Conservation (phyloP, 1,140 invertebrate species). For the Brachionus plicatilis region DNA sequence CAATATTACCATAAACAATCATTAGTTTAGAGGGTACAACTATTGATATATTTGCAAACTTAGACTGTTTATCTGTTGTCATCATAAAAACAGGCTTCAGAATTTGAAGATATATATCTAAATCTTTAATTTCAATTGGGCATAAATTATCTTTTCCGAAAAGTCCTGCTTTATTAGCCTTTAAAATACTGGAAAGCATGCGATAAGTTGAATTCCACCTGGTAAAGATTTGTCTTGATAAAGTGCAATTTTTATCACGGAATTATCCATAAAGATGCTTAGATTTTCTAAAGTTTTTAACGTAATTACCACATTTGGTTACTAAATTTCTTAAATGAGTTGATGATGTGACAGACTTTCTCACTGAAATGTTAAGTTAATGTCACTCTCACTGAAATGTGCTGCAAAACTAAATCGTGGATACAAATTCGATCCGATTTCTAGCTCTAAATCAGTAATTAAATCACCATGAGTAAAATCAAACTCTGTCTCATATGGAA, state of each 20-base stretch:
- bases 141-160: background rate
- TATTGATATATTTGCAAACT: background rate
- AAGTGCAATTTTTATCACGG: background rate
- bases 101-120: conserved; percentile 11
- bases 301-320: background rate
- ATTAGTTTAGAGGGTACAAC: background rate
- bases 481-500: too few species aligned
- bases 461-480: too few species aligned
- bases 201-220: background rate
- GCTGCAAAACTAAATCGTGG: too few species aligned
- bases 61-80: background rate
- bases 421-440: too few species aligned
- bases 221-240: background rate
- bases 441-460: too few species aligned
- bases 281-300: background rate
- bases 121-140: background rate
- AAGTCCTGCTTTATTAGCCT: background rate
- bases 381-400: too few species aligned
- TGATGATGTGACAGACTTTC: background rate
- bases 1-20: background rate
- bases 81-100: background rate
- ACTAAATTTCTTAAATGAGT: background rate
- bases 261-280: background rate
- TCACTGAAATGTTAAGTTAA: too few species aligned
- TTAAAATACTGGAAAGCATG: background rate